phyloP scores from a whole-genome alignment of 1,140 invertebrate species.

The Drosophila rufa region DNA sequence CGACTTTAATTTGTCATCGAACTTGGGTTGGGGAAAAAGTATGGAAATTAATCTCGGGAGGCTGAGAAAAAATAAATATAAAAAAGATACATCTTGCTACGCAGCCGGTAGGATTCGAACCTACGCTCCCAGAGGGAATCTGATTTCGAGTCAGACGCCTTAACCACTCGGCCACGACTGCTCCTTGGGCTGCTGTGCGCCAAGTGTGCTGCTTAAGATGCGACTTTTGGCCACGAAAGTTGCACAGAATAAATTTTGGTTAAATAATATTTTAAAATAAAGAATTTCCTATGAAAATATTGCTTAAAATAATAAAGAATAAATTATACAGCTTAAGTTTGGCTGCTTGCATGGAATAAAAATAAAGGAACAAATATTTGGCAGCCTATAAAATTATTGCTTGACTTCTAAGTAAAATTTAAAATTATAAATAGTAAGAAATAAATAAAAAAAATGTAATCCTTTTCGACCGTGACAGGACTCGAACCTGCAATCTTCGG shows the following conservation, averaged over 20 bases:
- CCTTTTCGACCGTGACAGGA: constrained; percentile 35
- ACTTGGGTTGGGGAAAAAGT: not conserved
- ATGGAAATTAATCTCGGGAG: not conserved
- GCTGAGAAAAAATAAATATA: not conserved
- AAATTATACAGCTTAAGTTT: no score
- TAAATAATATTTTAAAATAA: no score
- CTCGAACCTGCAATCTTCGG: constrained; percentile 52
- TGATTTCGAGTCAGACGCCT: constrained; percentile 95
- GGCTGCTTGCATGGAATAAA: no score
- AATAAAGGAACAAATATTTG: no score
- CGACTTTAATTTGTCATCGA: constrained; percentile 36
- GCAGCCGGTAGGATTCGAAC: constrained; percentile 94
- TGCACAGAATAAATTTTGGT: no score
- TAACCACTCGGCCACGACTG: constrained; percentile 94
- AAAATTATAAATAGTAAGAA: not conserved
- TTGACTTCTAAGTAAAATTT: no score
- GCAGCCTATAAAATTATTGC: no score
- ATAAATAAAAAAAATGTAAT: not conserved
- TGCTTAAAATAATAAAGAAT: no score
- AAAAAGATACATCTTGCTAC: constrained; percentile 48
- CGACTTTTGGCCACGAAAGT: no score
- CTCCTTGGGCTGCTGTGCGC: constrained; percentile 85
- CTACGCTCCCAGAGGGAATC: constrained; percentile 94
- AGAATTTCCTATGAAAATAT: no score
- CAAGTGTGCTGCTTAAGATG: not conserved